Percentiles rank a stretch among this genome's conserved stretches.
Evolutionary conservation across 92 coral and sea anemone species (phyloP).

Genomic region (Porites cylindrica): DNA sequence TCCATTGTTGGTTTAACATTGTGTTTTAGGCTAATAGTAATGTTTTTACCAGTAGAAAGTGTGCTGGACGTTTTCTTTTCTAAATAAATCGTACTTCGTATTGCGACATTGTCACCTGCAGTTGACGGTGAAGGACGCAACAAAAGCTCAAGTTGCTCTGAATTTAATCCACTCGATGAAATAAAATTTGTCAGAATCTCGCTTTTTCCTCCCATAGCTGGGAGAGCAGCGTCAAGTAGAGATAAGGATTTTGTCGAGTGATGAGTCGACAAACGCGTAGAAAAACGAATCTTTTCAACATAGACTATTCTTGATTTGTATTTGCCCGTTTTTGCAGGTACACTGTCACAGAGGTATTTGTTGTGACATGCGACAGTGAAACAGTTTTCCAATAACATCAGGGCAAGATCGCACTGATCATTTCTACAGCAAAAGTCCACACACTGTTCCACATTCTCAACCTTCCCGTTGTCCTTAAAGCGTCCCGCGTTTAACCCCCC

Average conservation of each 20-base stretch:
- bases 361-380: slow-evolving; percentile 71
- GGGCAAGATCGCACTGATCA: slow-evolving; percentile 74
- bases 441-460: slow-evolving; percentile 51
- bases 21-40: neutral
- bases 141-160: slow-evolving; percentile 1
- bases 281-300: slow-evolving; percentile 37
- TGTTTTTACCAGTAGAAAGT: neutral
- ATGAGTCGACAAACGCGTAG: neutral
- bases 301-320: slow-evolving; percentile 77
- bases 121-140: slow-evolving; percentile 1
- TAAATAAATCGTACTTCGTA: neutral
- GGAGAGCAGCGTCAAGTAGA: slow-evolving; percentile 59
- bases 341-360: slow-evolving; percentile 75
- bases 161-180: neutral
- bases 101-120: neutral
- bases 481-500: slow-evolving; percentile 77
- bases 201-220: slow-evolving; percentile 39
- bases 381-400: slow-evolving; percentile 79
- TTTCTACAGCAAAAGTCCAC: slow-evolving; percentile 69
- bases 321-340: slow-evolving; percentile 84
- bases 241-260: slow-evolving; percentile 45
- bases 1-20: neutral
- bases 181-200: neutral
- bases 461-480: slow-evolving; percentile 77
- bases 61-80: neutral